These are phyloP conservation scores for Syrphus vitripennis DNA, from an alignment of 2,888 invertebrate species.

Conservation along the genomic window DNA sequence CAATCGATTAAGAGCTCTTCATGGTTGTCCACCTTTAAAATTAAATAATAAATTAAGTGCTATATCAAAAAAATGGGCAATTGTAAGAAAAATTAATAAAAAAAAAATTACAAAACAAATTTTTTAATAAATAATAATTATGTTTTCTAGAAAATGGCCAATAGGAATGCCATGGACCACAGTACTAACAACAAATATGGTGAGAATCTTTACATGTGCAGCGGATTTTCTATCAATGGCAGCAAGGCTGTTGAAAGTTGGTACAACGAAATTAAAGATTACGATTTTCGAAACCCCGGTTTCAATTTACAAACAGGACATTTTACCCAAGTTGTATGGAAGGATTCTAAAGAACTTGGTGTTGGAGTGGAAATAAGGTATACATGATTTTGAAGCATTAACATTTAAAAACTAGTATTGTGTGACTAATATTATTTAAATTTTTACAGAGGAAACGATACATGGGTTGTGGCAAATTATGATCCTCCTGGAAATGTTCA, in stretches of 20 bases:
- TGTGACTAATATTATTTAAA: background rate
- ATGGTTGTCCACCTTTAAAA: conserved; percentile 86
- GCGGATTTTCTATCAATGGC: conserved; percentile 87
- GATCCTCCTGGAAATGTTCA: conserved; percentile 94
- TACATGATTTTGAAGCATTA: background rate
- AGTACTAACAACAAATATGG: conserved; percentile 90
- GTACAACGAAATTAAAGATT: conserved; percentile 89
- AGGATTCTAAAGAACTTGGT: conserved; percentile 87
- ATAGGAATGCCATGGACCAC: conserved; percentile 86
- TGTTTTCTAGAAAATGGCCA: conserved; percentile 73
- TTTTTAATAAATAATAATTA: background rate
- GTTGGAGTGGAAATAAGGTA: conserved; percentile 84
- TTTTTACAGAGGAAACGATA: conserved; percentile 83
- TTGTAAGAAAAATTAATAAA: conserved; percentile 77
- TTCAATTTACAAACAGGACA: conserved; percentile 88
- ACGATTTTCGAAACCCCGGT: conserved; percentile 84
- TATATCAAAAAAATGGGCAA: conserved; percentile 88
- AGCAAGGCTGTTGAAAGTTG: conserved; percentile 89
- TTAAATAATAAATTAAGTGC: conserved; percentile 85
- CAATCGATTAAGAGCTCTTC: conserved; percentile 87
- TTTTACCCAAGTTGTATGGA: conserved; percentile 94
- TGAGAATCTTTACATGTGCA: conserved; percentile 91
- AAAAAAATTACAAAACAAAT: background rate
- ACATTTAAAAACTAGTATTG: background rate
- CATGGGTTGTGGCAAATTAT: conserved; percentile 92